These are phyloP conservation scores for Corythoichthys haematopterus DNA, from an alignment of 2,113 vertebrate species.

Conservation along the genomic window DNA sequence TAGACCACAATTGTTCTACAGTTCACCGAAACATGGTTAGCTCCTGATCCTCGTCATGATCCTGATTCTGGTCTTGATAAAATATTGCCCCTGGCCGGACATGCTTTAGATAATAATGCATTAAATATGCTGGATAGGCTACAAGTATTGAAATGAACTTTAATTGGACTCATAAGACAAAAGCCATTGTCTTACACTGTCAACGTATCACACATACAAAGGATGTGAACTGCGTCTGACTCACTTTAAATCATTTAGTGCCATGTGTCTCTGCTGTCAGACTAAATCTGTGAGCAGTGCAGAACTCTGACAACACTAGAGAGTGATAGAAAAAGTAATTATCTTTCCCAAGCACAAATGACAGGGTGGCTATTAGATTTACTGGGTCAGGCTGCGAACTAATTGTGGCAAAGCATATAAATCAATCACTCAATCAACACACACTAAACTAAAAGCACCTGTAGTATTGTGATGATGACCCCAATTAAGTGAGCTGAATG, in stretches of 20 bases:
- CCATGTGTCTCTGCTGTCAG: slow-evolving; percentile 2
- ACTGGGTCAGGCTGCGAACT: slow-evolving; percentile 1
- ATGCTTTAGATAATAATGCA: slow-evolving; percentile 14
- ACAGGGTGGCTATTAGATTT: slow-evolving; percentile 4
- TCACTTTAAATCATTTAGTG: slow-evolving; percentile 12
- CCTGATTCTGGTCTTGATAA: not conserved
- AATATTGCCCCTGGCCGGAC: slow-evolving; percentile 3
- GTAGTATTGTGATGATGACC: not conserved
- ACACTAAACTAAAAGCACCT: not conserved
- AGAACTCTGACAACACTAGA: slow-evolving; percentile 1
- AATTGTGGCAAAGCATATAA: slow-evolving; percentile 3
- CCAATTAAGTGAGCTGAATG: not conserved
- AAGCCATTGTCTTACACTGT: slow-evolving; percentile 9
- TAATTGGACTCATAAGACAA: slow-evolving; percentile 24
- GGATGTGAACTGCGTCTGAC: slow-evolving; percentile 11
- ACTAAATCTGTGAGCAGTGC: not conserved
- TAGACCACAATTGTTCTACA: not conserved
- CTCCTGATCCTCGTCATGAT: not conserved
- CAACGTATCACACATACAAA: slow-evolving; percentile 1
- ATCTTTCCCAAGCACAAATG: slow-evolving; percentile 7
- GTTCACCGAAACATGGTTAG: not conserved
- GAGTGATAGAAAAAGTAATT: slow-evolving; percentile 10
- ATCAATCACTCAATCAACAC: slow-evolving; percentile 1
- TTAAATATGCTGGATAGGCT: slow-evolving; percentile 3
- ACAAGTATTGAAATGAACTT: slow-evolving; percentile 13